phyloP scores from a whole-genome alignment of 2,888 invertebrate genomes.

The Koerneria pararmatus region DNA sequence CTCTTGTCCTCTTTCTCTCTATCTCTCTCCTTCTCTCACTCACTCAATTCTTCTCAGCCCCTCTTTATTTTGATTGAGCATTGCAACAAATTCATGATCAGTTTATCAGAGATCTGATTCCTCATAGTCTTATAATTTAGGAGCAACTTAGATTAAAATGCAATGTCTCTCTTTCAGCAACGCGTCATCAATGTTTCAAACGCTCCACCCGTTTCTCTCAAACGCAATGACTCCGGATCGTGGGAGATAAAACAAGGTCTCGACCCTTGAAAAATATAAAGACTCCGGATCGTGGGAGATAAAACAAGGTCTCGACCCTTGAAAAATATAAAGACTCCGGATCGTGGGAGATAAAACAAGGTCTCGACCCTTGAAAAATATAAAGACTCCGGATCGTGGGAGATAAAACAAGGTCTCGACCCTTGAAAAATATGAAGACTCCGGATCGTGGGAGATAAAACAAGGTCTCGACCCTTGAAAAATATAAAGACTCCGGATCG shows the following conservation, averaged over 20 bases:
- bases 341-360: conserved; percentile 51
- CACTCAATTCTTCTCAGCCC: neutral
- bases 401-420: conserved; percentile 50
- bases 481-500: too few species aligned
- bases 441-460: too few species aligned
- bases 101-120: too few species aligned
- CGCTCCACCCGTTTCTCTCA: conserved; percentile 52
- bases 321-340: conserved; percentile 39
- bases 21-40: neutral
- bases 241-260: conserved; percentile 53
- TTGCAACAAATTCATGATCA: too few species aligned
- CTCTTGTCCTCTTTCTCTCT: neutral
- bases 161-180: conserved; percentile 38
- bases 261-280: too few species aligned
- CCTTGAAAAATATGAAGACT: too few species aligned
- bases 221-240: conserved; percentile 37
- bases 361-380: too few species aligned
- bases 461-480: too few species aligned
- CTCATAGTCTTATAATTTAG: too few species aligned
- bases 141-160: neutral
- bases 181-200: conserved; percentile 55
- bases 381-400: conserved; percentile 44
- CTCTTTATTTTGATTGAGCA: too few species aligned
- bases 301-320: conserved; percentile 46
- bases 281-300: conserved; percentile 49